phyloP scores from a whole-genome alignment of 1,140 invertebrate genomes.

The Ruditapes philippinarum region DNA sequence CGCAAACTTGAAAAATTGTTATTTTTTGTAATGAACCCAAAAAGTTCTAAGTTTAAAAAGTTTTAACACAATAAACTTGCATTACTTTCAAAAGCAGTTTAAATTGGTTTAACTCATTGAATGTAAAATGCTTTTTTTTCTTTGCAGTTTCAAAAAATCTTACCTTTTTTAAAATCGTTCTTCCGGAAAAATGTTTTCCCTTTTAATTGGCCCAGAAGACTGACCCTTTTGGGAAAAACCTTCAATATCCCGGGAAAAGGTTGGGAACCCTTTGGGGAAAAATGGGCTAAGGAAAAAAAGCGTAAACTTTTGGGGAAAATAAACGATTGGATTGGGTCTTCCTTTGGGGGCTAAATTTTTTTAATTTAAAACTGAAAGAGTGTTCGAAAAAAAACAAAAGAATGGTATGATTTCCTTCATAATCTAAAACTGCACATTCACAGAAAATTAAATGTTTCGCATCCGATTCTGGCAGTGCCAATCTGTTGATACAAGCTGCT shows the following conservation, averaged over 20 bases:
- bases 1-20: too few relatives aligned
- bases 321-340: too few relatives aligned
- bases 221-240: not conserved
- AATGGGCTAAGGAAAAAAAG: not conserved
- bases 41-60: too few relatives aligned
- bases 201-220: not conserved
- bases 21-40: too few relatives aligned
- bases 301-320: not conserved
- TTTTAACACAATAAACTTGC: too few relatives aligned
- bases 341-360: not conserved
- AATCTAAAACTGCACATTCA: conserved; percentile 43
- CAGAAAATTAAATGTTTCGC: conserved; percentile 6
- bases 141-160: not conserved
- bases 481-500: conserved; percentile 29
- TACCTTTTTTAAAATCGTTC: not conserved
- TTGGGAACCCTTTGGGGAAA: not conserved
- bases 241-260: not conserved
- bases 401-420: not conserved
- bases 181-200: not conserved
- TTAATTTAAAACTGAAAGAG: not conserved
- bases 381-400: not conserved
- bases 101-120: not conserved
- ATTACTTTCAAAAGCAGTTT: not conserved
- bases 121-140: not conserved
- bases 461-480: conserved; percentile 20